phyloP scores from a whole-genome alignment of 2,888 invertebrate genomes.

The Incurvaria masculella region DNA sequence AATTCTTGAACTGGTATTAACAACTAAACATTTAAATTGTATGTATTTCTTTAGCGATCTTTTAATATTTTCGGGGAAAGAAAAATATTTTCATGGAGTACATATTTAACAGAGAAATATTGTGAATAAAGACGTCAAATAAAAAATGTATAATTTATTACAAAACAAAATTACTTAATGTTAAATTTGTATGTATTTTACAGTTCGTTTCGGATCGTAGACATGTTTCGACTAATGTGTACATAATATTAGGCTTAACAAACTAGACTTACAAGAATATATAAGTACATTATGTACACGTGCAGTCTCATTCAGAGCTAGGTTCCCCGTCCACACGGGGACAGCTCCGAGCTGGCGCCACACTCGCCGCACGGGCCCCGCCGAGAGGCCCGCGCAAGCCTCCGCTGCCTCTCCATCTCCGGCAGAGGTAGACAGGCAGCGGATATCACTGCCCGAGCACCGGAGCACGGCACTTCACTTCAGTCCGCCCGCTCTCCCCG shows the following conservation, averaged over 20 bases:
- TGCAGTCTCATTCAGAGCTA: neutral
- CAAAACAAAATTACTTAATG: neutral
- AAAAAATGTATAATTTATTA: neutral
- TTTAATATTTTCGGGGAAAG: no score
- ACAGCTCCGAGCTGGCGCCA: slow-evolving; percentile 25
- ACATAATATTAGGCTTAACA: neutral
- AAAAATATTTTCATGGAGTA: no score
- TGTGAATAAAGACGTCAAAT: no score
- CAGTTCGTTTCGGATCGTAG: neutral
- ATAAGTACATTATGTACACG: neutral
- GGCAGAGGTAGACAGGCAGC: no score
- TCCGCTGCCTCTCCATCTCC: no score
- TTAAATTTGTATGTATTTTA: neutral
- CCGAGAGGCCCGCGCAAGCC: neutral
- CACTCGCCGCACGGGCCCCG: neutral
- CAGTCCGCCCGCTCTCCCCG: neutral
- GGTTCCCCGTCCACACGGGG: no score
- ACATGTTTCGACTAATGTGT: neutral
- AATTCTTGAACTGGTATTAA: no score
- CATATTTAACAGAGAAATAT: no score
- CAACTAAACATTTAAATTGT: no score
- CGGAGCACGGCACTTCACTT: neutral
- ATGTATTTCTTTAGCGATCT: no score
- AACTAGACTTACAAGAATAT: neutral
- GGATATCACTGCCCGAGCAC: no score